These are phyloP conservation scores for Sitodiplosis mosellana DNA, from an alignment of 1,140 invertebrate species.

Conservation along the genomic window DNA sequence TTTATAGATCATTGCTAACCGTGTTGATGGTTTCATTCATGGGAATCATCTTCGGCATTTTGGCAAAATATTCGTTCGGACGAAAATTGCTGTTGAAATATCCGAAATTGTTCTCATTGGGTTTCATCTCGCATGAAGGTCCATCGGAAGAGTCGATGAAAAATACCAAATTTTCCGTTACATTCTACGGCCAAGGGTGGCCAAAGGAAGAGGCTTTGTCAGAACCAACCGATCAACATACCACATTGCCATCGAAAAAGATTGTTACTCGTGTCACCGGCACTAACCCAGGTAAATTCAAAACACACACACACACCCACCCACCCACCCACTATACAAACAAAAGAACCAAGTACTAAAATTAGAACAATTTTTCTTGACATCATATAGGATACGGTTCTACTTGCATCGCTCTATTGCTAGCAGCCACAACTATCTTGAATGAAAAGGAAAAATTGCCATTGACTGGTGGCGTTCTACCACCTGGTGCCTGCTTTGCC, in stretches of 20 bases:
- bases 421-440: constrained; percentile 54
- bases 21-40: constrained; percentile 32
- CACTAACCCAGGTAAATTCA: constrained; percentile 51
- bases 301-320: too few relatives aligned
- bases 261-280: constrained; percentile 42
- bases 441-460: constrained; percentile 61
- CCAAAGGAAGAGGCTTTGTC: constrained; percentile 37
- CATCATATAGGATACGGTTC: constrained; percentile 42
- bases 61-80: constrained; percentile 44
- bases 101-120: constrained; percentile 54
- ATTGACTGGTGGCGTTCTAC: constrained; percentile 31
- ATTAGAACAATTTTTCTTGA: too few relatives aligned
- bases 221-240: constrained; percentile 39
- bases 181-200: constrained; percentile 63
- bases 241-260: constrained; percentile 40
- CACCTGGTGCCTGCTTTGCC: constrained; percentile 20
- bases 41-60: constrained; percentile 38
- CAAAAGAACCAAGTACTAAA: too few relatives aligned
- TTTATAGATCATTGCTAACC: constrained; percentile 19
- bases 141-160: constrained; percentile 43
- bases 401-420: constrained; percentile 52
- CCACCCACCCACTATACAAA: too few relatives aligned
- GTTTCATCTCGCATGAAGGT: constrained; percentile 43
- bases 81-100: constrained; percentile 45
- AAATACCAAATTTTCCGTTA: constrained; percentile 41